Base-by-base conservation (phyloP, 2,797 vertebrate genomes). In the Sus cebifrons region DNA sequence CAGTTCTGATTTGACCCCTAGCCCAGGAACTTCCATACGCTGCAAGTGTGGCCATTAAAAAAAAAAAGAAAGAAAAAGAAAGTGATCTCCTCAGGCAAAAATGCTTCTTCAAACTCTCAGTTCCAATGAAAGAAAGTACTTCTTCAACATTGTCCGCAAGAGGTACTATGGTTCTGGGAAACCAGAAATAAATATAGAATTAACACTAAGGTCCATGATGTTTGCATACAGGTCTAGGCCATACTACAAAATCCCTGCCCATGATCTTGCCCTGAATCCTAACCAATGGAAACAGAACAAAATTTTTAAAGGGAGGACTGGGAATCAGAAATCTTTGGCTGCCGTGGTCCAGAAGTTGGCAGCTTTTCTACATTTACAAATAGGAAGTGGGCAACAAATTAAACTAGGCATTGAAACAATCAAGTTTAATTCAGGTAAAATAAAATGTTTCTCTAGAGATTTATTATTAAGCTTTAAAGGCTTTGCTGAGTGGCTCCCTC, bases 141-240 rank as follows among this genome's bases (percentile, higher is more conserved):
- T 21, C 32, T 85, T 21, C 64, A 62, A 82, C 32, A 68, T 23
- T 49, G 13, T 83, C 73, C 81, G 9, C 13, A 68, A 88, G 73
- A 83, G 40, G 32, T 85, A 70, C 40, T 9, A 3, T 54, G 32
- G 44, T 91, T 4, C 36, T 44, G 15, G 88, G 44, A 16, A 93
- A 90, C 65, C 40, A 77, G 89, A 74, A 86, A 40, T 16, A 96
- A 85, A 92, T 49, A 88, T 0, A 95, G 27, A 86, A 70, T 49
- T 62, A 92, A 23, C 44, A 82, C 60, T 74, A 62, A 95, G n/a
- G 21, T 70, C 44, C 58, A 25, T 3, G 2, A 20, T 25, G 12
- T 78, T 71, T 85, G 29, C 11, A 11, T 29, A 16, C 23, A 73
- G 27, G 40, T 79, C 25, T 14, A 40, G 49, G 27, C 25, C 67